Evolutionary conservation across 2,797 vertebrate genomes (phyloP).

Genomic region (Cynopterus sphinx): DNA sequence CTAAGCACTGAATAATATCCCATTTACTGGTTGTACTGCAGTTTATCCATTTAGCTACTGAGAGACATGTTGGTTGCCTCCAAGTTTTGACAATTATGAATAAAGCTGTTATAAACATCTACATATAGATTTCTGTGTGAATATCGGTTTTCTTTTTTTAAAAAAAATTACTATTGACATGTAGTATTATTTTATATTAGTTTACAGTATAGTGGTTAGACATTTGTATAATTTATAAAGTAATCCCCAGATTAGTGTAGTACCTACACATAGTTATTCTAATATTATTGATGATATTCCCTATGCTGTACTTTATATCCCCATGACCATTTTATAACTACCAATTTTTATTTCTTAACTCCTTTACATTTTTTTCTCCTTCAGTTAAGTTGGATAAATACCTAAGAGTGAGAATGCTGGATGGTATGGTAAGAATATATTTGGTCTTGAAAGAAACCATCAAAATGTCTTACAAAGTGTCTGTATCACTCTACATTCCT

Average conservation of each 20-base stretch:
- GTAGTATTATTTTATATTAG: no score
- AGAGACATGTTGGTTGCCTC: background rate
- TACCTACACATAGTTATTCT: no score
- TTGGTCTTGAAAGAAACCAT: background rate
- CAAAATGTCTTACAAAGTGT: background rate
- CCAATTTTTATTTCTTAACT: no score
- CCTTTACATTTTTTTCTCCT: no score
- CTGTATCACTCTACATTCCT: background rate
- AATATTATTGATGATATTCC: no score
- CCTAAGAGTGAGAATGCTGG: background rate
- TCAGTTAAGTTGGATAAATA: background rate
- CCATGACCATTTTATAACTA: no score
- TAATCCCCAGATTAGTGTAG: no score
- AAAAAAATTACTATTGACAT: no score
- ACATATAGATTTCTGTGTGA: background rate
- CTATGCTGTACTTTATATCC: no score
- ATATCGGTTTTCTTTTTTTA: background rate
- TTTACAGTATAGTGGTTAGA: no score
- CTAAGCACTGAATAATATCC: background rate
- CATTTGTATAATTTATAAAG: no score
- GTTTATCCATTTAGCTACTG: background rate
- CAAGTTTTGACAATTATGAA: background rate
- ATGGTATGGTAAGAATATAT: background rate
- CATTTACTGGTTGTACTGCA: background rate
- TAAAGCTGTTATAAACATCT: background rate